Percentiles rank a stretch among this genome's conserved stretches.
phyloP scores from a whole-genome alignment of 2,797 vertebrate species.

The Danio jaintianensis region DNA sequence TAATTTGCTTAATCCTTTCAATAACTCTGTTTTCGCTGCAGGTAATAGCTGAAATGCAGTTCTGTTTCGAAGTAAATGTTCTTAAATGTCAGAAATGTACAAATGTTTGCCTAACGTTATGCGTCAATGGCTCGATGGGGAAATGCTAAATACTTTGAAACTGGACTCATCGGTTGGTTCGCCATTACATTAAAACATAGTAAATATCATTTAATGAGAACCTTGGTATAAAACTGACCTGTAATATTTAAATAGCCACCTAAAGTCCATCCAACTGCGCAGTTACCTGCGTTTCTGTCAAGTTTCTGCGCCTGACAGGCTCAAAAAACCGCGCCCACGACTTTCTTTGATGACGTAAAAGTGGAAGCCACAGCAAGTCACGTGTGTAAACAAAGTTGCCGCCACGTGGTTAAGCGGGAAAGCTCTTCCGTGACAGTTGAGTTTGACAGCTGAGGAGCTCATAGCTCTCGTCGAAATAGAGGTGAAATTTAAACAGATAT shows the following conservation, averaged over 20 bases:
- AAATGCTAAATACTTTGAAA: background rate
- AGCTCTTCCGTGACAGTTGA: constrained; percentile 7
- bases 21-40: background rate
- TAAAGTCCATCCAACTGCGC: background rate
- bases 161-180: background rate
- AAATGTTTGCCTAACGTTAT: background rate
- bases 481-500: background rate
- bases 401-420: constrained; percentile 58
- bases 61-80: background rate
- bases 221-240: background rate
- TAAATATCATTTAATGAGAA: background rate
- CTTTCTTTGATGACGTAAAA: constrained; percentile 11
- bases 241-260: background rate
- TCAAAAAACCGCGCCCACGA: background rate
- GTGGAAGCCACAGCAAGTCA: constrained; percentile 46
- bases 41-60: background rate
- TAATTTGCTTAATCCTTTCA: background rate
- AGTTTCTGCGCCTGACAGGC: background rate
- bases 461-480: background rate
- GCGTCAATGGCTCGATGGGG: background rate
- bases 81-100: background rate
- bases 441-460: constrained; percentile 52
- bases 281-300: background rate
- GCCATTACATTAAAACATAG: background rate
- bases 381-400: constrained; percentile 61